phyloP scores from a whole-genome alignment of 2,113 vertebrate genomes.

The Xyliphius kryptos region DNA sequence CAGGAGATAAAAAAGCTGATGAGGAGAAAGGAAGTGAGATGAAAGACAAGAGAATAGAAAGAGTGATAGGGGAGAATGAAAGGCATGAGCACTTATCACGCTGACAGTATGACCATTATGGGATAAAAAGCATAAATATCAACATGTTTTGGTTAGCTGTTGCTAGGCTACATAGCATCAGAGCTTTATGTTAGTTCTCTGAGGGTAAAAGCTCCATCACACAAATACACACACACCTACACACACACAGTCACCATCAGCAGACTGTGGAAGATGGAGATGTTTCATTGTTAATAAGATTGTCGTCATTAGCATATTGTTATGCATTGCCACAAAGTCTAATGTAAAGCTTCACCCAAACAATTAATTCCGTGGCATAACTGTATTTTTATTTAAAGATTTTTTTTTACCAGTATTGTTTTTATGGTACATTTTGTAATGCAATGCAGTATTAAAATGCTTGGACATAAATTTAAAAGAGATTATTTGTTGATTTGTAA shows the following conservation, averaged over 20 bases:
- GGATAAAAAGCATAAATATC: constrained; percentile 77
- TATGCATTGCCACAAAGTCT: too few species aligned
- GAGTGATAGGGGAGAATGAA: constrained; percentile 49
- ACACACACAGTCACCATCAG: not conserved
- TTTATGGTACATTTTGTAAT: too few species aligned
- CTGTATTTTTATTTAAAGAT: too few species aligned
- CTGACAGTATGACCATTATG: constrained; percentile 73
- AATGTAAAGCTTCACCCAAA: too few species aligned
- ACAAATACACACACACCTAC: not conserved
- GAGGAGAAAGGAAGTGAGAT: constrained; percentile 51
- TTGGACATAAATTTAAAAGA: too few species aligned
- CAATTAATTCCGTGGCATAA: too few species aligned
- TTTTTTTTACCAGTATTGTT: too few species aligned
- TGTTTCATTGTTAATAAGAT: too few species aligned
- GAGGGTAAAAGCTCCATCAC: too few species aligned
- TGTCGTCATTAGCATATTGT: too few species aligned
- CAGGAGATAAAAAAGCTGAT: not conserved
- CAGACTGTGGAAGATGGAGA: not conserved
- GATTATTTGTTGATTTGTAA: too few species aligned
- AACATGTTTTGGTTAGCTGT: constrained; percentile 70
- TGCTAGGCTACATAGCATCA: constrained; percentile 75
- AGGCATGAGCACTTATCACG: constrained; percentile 70
- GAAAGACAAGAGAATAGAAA: constrained; percentile 55
- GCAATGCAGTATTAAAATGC: too few species aligned
- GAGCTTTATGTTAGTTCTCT: constrained; percentile 60